Evolutionary conservation across 2,113 vertebrate species (phyloP).

Genomic region (Amblyornis subalaris): DNA sequence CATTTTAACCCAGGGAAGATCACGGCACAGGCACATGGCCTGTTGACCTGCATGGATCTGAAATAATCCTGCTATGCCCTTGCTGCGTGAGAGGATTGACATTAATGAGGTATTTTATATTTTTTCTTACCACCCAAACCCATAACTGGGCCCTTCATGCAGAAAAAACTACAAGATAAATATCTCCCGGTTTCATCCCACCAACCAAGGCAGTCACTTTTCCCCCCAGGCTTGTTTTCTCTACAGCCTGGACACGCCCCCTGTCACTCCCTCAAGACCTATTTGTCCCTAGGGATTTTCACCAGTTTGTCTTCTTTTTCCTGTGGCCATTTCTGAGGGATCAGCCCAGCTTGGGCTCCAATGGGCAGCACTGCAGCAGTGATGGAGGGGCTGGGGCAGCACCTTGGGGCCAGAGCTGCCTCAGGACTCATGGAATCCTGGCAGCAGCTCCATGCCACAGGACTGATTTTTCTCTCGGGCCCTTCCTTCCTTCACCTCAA

Average conservation of each 20-base stretch:
- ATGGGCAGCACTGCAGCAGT: background rate
- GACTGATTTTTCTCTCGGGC: background rate
- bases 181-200: background rate
- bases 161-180: background rate
- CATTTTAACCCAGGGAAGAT: background rate
- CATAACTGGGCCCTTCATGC: accelerated
- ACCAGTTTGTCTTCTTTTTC: background rate
- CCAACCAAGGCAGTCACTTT: background rate
- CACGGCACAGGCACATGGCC: background rate
- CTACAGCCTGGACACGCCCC: background rate
- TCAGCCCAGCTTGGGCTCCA: background rate
- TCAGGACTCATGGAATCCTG: background rate
- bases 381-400: background rate
- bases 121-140: background rate
- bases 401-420: accelerated
- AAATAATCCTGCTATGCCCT: background rate
- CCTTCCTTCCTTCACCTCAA: background rate
- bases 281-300: background rate
- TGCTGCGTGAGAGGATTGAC: background rate
- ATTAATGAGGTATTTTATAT: background rate
- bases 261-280: background rate
- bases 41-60: background rate
- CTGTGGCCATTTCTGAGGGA: accelerated
- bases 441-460: accelerated
- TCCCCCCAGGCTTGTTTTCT: background rate